These are phyloP conservation scores for Clinocottus analis DNA, from an alignment of 2,113 vertebrate genomes.

Conservation along the genomic window DNA sequence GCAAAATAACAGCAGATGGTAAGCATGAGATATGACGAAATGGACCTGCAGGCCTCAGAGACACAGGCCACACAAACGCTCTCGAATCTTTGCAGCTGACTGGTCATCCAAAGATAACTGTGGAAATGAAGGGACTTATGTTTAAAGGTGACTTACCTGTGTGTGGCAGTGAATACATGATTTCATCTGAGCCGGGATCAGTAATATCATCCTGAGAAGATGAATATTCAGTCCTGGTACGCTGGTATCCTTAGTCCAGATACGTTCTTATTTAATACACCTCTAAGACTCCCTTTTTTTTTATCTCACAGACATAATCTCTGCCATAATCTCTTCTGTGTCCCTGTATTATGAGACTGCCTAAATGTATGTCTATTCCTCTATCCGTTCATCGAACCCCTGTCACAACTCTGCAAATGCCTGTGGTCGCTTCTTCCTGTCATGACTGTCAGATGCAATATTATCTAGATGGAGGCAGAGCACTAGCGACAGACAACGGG, in stretches of 20 bases:
- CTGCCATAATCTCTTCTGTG: conserved; percentile 49
- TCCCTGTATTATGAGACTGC: conserved; percentile 42
- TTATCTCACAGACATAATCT: conserved; percentile 45
- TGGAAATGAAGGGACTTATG: conserved; percentile 24
- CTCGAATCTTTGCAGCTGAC: conserved; percentile 1
- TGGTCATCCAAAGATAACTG: not conserved
- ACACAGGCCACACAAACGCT: conserved; percentile 12
- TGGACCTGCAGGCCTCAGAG: conserved; percentile 29
- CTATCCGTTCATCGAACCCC: conserved; percentile 32
- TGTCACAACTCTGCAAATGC: conserved; percentile 50
- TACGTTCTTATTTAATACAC: conserved; percentile 58
- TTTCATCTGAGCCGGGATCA: conserved; percentile 25
- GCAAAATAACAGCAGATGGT: conserved; percentile 58
- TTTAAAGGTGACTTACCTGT: not conserved
- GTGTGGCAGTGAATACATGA: conserved; percentile 13
- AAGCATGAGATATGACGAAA: conserved; percentile 56
- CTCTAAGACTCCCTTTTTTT: conserved; percentile 28
- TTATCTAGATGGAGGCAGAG: conserved; percentile 46
- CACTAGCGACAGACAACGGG: conserved; percentile 44
- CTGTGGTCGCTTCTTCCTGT: conserved; percentile 35
- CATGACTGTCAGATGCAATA: conserved; percentile 50
- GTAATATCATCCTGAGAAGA: conserved; percentile 36
- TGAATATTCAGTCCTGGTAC: conserved; percentile 14
- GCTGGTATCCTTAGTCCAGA: conserved; percentile 5
- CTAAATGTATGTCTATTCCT: conserved; percentile 51